phyloP scores from a whole-genome alignment of 2,797 vertebrate species.

The Dipus sagitta region DNA sequence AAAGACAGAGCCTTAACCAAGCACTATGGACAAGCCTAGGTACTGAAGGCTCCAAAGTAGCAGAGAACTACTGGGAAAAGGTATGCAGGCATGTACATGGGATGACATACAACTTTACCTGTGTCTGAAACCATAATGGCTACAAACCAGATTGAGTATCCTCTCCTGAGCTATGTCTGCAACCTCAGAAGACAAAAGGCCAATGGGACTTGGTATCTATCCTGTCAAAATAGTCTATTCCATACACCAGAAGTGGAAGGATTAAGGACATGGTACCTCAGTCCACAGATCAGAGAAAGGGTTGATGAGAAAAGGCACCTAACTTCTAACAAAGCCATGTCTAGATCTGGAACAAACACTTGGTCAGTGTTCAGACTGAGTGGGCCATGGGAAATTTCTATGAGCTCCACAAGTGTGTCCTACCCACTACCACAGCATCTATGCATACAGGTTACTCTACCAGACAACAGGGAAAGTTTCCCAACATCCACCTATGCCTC shows the following conservation, averaged over 20 bases:
- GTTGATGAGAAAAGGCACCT: background rate
- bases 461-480: background rate
- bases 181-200: background rate
- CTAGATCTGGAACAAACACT: background rate
- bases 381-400: background rate
- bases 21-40: background rate
- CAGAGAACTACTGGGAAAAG: background rate
- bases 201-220: background rate
- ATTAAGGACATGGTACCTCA: background rate
- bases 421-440: background rate
- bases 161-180: background rate
- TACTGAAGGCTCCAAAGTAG: background rate
- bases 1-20: background rate
- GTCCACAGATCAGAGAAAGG: background rate
- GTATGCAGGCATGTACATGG: no score
- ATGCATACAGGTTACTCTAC: background rate
- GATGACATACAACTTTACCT: background rate
- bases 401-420: background rate
- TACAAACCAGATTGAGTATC: background rate
- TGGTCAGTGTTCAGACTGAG: background rate
- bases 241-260: background rate
- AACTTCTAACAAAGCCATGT: background rate
- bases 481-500: background rate
- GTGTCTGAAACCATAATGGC: background rate
- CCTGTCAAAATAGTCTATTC: background rate